phyloP scores from a whole-genome alignment of 92 coral and sea anemone genomes.

The Virgularia gustaviana region DNA sequence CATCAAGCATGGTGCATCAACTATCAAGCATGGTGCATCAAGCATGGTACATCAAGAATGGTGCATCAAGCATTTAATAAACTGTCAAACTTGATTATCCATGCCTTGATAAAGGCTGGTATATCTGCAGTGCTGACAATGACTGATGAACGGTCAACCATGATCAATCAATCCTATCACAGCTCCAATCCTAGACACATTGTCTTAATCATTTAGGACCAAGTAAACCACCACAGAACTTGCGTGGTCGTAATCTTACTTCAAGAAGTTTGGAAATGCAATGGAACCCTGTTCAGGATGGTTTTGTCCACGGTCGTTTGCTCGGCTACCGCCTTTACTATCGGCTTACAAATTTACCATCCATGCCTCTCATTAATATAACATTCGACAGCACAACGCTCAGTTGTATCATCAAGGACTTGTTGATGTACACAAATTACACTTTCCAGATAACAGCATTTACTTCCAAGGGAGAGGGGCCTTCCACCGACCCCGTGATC shows the following conservation, averaged over 20 bases:
- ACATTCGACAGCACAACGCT: slow-evolving; percentile 5
- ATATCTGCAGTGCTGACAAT: too few relatives aligned
- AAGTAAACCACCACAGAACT: slow-evolving; percentile 44
- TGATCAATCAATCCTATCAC: too few relatives aligned
- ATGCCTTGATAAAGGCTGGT: too few relatives aligned
- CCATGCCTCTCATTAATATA: slow-evolving; percentile 3
- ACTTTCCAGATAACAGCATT: slow-evolving; percentile 54
- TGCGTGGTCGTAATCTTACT: slow-evolving; percentile 51
- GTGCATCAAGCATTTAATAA: too few relatives aligned
- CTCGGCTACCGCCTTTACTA: slow-evolving; percentile 51
- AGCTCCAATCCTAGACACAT: too few relatives aligned
- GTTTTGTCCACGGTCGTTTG: slow-evolving; percentile 56
- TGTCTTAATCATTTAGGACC: too few relatives aligned
- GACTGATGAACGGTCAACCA: too few relatives aligned
- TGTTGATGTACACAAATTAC: slow-evolving; percentile 49
- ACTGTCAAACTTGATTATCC: too few relatives aligned
- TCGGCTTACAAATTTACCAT: slow-evolving; percentile 25
- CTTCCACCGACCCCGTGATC: slow-evolving; percentile 16
- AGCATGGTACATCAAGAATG: too few relatives aligned
- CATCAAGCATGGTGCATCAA: too few relatives aligned
- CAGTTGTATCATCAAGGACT: slow-evolving; percentile 1
- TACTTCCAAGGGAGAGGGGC: slow-evolving; percentile 57
- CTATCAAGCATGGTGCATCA: too few relatives aligned
- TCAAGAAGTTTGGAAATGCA: slow-evolving; percentile 51
- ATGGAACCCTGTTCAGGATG: slow-evolving; percentile 54